phyloP scores from a whole-genome alignment of 2,797 vertebrate genomes.

The Gouania willdenowi region DNA sequence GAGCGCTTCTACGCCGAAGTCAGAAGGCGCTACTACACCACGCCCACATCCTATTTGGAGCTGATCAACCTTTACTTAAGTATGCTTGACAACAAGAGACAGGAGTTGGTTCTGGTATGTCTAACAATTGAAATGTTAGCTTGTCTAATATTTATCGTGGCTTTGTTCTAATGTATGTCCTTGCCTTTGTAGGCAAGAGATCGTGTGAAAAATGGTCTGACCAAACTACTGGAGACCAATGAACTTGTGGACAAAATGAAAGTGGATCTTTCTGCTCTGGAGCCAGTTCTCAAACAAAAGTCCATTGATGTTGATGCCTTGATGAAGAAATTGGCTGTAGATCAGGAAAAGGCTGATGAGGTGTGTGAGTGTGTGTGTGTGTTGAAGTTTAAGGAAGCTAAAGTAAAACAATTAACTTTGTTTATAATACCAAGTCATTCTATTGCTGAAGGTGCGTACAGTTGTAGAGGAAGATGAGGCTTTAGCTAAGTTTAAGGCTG shows the following conservation, averaged over 20 bases:
- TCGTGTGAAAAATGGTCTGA: constrained; percentile 82
- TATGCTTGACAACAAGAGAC: constrained; percentile 80
- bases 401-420: not conserved
- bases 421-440: no score
- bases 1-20: constrained; percentile 81
- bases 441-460: constrained; percentile 72
- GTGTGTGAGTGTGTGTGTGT: constrained; percentile 44
- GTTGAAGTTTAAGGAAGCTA: not conserved
- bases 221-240: constrained; percentile 83
- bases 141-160: no score
- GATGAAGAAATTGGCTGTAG: constrained; percentile 79
- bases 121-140: no score
- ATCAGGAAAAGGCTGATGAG: constrained; percentile 83
- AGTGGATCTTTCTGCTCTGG: constrained; percentile 80
- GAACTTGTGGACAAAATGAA: constrained; percentile 84
- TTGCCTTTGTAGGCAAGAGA: constrained; percentile 72
- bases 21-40: constrained; percentile 82
- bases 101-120: constrained; percentile 75
- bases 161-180: not conserved
- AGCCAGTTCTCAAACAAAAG: constrained; percentile 81
- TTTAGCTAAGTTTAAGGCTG: constrained; percentile 79
- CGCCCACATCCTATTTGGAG: constrained; percentile 87
- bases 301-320: constrained; percentile 78
- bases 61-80: constrained; percentile 85
- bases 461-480: constrained; percentile 82